Conservation (phyloP, 2,888 invertebrate species). For the Protophormia terraenovae region DNA sequence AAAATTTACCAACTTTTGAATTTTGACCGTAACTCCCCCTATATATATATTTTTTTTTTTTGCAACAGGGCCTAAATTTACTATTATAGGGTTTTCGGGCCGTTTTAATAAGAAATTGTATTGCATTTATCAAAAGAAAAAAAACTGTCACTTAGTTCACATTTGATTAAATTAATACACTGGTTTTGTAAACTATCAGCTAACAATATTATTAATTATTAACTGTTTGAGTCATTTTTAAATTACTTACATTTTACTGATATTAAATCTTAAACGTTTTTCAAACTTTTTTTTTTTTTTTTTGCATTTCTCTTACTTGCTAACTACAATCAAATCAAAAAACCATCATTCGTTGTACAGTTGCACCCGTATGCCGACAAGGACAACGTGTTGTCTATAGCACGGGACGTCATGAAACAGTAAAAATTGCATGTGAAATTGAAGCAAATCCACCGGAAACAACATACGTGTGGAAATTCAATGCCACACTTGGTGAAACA, state of each 20-base stretch:
- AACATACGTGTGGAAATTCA: slow-evolving; percentile 89
- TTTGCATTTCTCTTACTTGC: slow-evolving; percentile 31
- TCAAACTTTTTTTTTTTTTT: slow-evolving; percentile 3
- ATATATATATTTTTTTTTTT: no score
- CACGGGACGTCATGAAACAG: slow-evolving; percentile 87
- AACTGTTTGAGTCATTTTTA: no score
- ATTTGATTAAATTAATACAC: no score
- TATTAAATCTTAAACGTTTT: neutral
- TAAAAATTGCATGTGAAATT: slow-evolving; percentile 87
- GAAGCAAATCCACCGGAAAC: slow-evolving; percentile 88
- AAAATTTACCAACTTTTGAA: no score
- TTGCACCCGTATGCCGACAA: slow-evolving; percentile 87
- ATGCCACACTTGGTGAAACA: slow-evolving; percentile 86
- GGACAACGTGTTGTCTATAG: slow-evolving; percentile 87
- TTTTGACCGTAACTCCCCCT: no score
- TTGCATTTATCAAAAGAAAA: no score
- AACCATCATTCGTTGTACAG: slow-evolving; percentile 80
- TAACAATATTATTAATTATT: neutral
- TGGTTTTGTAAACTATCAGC: no score
- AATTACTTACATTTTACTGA: no score
- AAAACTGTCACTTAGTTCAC: no score
- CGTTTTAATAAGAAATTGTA: no score
- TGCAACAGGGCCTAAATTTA: no score
- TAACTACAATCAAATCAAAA: slow-evolving; percentile 44
- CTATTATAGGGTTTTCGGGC: no score